Percentiles rank a stretch among this genome's conserved stretches.
Conservation (phyloP, 2,797 vertebrate species). For the Cynodonichthys magdalenae region DNA sequence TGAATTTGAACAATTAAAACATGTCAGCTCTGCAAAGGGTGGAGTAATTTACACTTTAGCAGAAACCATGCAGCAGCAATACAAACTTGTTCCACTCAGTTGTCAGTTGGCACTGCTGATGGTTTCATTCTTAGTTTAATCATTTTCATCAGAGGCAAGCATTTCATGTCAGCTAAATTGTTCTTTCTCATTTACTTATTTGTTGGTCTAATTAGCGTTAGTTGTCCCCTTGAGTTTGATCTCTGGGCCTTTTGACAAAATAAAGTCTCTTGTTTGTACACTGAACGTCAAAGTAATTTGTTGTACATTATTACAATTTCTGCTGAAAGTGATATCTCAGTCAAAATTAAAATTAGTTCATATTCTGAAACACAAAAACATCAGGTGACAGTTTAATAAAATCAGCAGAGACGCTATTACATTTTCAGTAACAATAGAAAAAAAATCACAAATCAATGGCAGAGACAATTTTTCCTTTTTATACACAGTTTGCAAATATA, state of each 20-base stretch:
- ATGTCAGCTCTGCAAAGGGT: not conserved
- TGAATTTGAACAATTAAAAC: not conserved
- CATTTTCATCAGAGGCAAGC: not conserved
- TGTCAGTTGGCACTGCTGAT: not conserved
- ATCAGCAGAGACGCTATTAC: slow-evolving; percentile 3
- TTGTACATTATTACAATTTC: slow-evolving; percentile 3
- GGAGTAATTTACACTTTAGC: not conserved
- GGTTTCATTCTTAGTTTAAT: not conserved
- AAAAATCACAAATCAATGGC: too few relatives aligned
- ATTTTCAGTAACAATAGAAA: not conserved
- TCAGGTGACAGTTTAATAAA: not conserved
- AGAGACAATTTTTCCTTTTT: not conserved
- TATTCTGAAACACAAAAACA: slow-evolving; percentile 7
- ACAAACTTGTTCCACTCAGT: not conserved
- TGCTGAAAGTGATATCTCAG: not conserved
- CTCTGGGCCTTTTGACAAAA: not conserved
- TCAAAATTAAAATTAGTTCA: slow-evolving; percentile 18
- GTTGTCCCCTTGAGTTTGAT: not conserved
- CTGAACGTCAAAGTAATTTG: not conserved
- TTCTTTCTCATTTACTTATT: not conserved
- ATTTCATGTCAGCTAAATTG: not conserved
- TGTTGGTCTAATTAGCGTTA: slow-evolving; percentile 3
- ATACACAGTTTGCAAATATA: not conserved
- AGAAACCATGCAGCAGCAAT: not conserved
- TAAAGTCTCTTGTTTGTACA: not conserved